phyloP scores from a whole-genome alignment of 2,113 vertebrate genomes.

The Eudyptes chrysolophus region DNA sequence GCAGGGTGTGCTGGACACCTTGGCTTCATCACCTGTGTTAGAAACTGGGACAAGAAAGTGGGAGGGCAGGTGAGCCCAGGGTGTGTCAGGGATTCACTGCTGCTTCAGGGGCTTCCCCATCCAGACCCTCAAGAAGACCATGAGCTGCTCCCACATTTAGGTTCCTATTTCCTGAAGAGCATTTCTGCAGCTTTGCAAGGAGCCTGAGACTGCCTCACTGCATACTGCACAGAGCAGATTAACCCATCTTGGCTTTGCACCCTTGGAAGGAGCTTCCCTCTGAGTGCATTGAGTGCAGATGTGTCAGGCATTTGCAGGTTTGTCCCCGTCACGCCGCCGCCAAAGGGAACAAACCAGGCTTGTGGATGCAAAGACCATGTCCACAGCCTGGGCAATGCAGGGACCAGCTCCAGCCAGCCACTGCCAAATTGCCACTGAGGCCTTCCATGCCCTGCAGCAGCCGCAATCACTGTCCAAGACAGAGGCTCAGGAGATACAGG shows the following conservation, averaged over 20 bases:
- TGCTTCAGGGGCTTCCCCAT: not conserved
- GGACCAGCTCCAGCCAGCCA: not conserved
- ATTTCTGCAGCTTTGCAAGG: not conserved
- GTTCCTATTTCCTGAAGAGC: not conserved
- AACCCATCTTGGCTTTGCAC: not conserved
- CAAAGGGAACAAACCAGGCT: not conserved
- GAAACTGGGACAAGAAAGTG: not conserved
- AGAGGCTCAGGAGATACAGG: not conserved
- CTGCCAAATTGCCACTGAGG: not conserved
- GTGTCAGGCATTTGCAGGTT: not conserved
- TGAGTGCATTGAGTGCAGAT: rapidly evolving
- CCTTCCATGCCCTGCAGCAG: not conserved
- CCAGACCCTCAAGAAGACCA: not conserved
- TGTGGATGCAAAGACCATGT: not conserved
- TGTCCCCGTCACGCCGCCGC: not conserved
- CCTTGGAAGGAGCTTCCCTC: rapidly evolving
- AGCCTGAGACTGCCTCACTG: not conserved
- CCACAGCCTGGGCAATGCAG: not conserved
- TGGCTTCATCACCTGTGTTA: not conserved
- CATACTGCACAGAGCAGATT: not conserved
- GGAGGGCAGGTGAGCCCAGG: not conserved
- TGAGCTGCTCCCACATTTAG: not conserved
- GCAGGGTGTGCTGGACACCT: too few relatives aligned
- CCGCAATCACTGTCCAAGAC: not conserved
- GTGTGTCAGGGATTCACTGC: not conserved